Evolutionary conservation across 2,888 invertebrate genomes (phyloP), one percentile per base, ranked within the genome.

Genomic region (Ophioninae sp.): DNA sequence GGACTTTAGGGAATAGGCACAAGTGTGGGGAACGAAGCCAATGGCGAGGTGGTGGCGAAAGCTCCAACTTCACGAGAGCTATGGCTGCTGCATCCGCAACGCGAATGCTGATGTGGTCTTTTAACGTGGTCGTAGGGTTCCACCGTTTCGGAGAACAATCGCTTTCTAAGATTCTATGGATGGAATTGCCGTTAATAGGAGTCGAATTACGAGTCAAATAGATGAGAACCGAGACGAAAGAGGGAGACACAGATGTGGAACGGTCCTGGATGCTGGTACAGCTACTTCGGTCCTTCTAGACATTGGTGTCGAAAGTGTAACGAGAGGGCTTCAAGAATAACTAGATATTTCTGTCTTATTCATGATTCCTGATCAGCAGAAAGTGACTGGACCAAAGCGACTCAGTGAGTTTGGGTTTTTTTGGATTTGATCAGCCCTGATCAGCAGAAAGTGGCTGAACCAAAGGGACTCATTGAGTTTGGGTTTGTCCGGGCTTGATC

Each of bases 61-160:
- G 82, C 79, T 81, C 76, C 7, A 56, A 30, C 64, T 75, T 75
- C 75, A 67, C 69, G 56, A 44, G 70, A 74, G 56, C 84, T 75
- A 76, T 65, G 67, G 61, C 70, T 73, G 81, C 64, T 84, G 79
- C 79, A 82, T 82, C 69, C 41, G 79, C 76, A 56, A 73, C 78
- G 79, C 81, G 84, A 88, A 87, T 88, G 88, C 89, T 90, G 89
- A 90, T 89, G 88, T 79, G 86, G 87, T 85, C 85, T 72, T 84
- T 84, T 76, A 80, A 80, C 84, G 86, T 79, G 86, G 77, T 79
- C 50, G 65, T 62, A 64, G 61, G 67, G 67, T 68, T 79, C 73
- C 62, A 79, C 68, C 67, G 77, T 78, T 79, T 73, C n/a, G 57
- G 83, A 81, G 88, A 88, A 89, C 89, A 90, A 90, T 89, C 88